phyloP scores from a whole-genome alignment of 23 tunicate genomes.

The Trididemnum nubilum region DNA sequence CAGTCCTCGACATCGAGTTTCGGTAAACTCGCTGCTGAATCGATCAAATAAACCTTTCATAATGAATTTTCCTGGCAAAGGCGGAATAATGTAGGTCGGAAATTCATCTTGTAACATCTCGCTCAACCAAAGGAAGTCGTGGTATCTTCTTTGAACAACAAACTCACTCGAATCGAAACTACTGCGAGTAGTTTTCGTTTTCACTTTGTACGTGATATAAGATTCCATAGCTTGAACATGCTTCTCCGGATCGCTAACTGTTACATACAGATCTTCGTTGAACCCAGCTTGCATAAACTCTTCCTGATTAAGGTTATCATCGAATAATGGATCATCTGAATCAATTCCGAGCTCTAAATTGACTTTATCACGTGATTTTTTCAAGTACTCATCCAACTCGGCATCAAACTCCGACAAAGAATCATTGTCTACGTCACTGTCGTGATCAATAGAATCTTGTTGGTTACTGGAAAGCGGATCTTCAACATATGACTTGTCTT shows the following conservation, averaged over 20 bases:
- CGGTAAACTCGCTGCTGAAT: conserved; percentile 59
- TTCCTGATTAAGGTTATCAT: neutral
- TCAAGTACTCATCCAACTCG: conserved; percentile 4
- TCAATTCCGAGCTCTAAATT: neutral
- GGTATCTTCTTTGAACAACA: conserved; percentile 73
- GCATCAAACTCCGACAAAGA: conserved; percentile 5
- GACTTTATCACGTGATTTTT: neutral
- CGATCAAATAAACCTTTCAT: conserved; percentile 86
- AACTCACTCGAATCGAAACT: conserved; percentile 82
- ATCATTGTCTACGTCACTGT: too few relatives aligned
- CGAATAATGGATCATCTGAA: conserved; percentile 10
- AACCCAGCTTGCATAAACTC: neutral
- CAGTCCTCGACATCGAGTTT: conserved; percentile 77
- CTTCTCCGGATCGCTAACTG: conserved; percentile 82
- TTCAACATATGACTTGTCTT: too few relatives aligned
- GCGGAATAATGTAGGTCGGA: conserved; percentile 84
- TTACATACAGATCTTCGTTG: conserved; percentile 61
- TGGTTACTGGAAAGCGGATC: too few relatives aligned
- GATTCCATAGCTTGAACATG: conserved; percentile 74
- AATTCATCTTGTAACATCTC: conserved; percentile 56
- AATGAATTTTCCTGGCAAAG: conserved; percentile 84
- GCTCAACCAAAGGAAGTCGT: conserved; percentile 82
- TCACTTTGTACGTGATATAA: conserved; percentile 64
- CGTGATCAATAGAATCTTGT: too few relatives aligned
- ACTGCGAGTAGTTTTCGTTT: conserved; percentile 85